phyloP scores from a whole-genome alignment of 1,140 invertebrate species.

The Pomacea maculata region DNA sequence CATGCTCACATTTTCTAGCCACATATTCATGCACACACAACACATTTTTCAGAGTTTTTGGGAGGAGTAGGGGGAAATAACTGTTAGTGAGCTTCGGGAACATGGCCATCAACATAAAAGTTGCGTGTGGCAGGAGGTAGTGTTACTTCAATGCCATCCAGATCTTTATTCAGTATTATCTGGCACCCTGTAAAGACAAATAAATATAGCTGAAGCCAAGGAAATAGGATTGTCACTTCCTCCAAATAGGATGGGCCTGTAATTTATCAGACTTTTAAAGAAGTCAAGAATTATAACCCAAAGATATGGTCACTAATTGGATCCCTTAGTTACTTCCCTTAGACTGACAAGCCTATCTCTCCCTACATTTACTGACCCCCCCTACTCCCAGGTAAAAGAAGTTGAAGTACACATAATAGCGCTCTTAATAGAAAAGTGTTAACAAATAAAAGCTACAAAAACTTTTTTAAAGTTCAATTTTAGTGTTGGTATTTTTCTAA shows the following conservation, averaged over 20 bases:
- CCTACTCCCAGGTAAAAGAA: no score
- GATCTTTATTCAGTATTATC: conserved; percentile 89
- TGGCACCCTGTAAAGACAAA: conserved; percentile 82
- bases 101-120: conserved; percentile 98
- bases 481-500: not conserved
- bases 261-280: no score
- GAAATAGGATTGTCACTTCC: not conserved
- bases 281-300: no score
- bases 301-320: no score
- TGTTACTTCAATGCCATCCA: conserved; percentile 88
- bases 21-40: conserved; percentile 13
- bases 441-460: no score
- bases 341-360: no score
- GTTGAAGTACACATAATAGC: no score
- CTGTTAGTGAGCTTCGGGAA: conserved; percentile 84
- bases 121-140: conserved; percentile 93
- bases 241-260: no score
- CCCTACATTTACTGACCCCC: no score
- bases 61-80: not conserved
- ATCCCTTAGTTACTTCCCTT: no score
- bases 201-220: not conserved
- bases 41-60: not conserved
- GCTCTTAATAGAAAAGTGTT: no score
- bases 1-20: not conserved
- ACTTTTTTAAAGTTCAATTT: no score